These are phyloP conservation scores for Chelonia mydas DNA, from an alignment of 2,797 vertebrate species.

Conservation along the genomic window DNA sequence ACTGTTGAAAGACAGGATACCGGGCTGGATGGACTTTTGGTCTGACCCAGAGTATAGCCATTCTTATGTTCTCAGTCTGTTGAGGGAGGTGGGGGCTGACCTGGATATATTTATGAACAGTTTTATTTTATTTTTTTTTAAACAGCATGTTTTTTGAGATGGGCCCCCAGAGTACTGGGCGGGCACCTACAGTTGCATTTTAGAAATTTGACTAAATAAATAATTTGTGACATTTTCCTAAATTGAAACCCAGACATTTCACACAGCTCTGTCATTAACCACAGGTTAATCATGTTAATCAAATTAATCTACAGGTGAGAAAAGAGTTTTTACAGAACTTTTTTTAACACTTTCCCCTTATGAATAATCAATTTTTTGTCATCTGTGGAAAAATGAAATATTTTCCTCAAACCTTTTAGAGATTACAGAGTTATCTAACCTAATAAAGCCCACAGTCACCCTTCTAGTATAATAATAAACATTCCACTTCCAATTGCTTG, in stretches of 20 bases:
- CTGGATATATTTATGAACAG: neutral
- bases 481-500: neutral
- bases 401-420: neutral
- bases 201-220: neutral
- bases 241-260: neutral
- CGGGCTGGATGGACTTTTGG: neutral
- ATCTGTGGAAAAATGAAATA: neutral
- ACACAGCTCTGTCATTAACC: accelerated
- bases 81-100: neutral
- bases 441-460: neutral
- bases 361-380: neutral
- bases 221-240: accelerated
- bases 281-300: neutral
- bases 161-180: neutral
- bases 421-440: neutral
- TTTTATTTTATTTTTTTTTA: neutral
- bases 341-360: neutral
- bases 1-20: too few species aligned
- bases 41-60: neutral
- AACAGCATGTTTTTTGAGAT: neutral
- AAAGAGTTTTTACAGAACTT: neutral
- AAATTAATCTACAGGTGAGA: neutral
- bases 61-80: neutral
- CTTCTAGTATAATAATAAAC: neutral
- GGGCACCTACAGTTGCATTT: neutral